A percentile compares a stretch with the other conserved stretches of the same genome.
These are phyloP conservation scores for Campoletis raptor DNA, from an alignment of 2,888 invertebrate genomes.

Conservation along the genomic window DNA sequence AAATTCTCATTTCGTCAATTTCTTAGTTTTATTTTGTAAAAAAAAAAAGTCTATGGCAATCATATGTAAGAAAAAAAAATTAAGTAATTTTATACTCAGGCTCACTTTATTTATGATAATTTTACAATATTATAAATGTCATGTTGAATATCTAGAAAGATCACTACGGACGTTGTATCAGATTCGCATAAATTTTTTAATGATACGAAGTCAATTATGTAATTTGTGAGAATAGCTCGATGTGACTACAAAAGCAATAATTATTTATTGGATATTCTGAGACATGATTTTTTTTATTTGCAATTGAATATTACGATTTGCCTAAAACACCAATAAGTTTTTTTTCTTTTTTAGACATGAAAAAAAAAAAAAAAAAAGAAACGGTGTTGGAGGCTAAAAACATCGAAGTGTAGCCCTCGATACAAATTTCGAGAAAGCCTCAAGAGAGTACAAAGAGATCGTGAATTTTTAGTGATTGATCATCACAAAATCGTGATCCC, in stretches of 20 bases:
- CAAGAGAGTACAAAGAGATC: constrained; percentile 56
- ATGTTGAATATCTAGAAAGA: constrained; percentile 50
- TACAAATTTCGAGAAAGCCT: constrained; percentile 47
- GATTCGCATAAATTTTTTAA: constrained; percentile 41
- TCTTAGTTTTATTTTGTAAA: too few relatives aligned
- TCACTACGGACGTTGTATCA: constrained; percentile 18
- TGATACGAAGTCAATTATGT: constrained; percentile 15
- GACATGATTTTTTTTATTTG: background rate
- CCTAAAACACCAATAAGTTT: constrained; percentile 20
- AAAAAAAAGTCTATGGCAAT: too few relatives aligned
- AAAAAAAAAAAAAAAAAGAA: constrained; percentile 21
- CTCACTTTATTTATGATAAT: constrained; percentile 58
- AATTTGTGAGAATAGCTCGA: constrained; percentile 17
- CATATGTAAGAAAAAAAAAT: too few relatives aligned
- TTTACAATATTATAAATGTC: constrained; percentile 65
- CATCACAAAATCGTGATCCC: constrained; percentile 53
- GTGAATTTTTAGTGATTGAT: constrained; percentile 48
- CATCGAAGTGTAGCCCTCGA: constrained; percentile 15
- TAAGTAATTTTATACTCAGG: background rate
- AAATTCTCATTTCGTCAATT: too few relatives aligned
- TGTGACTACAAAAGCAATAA: constrained; percentile 55
- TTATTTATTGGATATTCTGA: constrained; percentile 42
- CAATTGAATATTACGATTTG: constrained; percentile 26
- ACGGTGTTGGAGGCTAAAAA: constrained; percentile 21
- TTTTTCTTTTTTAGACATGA: background rate